Conservation (phyloP, 2,797 vertebrate species). For the Trichosurus vulpecula region DNA sequence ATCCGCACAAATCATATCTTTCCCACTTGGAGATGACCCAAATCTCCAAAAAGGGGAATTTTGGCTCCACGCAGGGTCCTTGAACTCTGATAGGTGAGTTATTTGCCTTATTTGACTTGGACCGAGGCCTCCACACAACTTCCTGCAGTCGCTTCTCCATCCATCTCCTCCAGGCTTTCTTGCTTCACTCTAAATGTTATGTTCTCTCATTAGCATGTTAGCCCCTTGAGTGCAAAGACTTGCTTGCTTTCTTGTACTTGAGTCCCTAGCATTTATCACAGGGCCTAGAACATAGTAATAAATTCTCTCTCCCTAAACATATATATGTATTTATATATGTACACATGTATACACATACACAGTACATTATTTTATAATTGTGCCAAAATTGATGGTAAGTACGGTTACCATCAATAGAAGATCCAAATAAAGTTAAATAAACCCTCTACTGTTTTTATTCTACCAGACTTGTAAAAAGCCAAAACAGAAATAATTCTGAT, state of each 20-base stretch:
- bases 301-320: background rate
- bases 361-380: background rate
- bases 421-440: background rate
- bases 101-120: background rate
- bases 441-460: background rate
- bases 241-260: background rate
- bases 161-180: background rate
- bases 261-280: background rate
- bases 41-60: background rate
- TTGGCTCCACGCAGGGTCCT: background rate
- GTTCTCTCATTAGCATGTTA: background rate
- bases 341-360: background rate
- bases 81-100: background rate
- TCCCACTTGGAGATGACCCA: background rate
- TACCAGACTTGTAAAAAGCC: background rate
- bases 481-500: background rate
- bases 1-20: background rate
- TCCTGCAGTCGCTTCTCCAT: background rate
- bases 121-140: background rate
- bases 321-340: background rate
- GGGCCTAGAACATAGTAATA: background rate
- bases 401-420: background rate
- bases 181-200: background rate
- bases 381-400: background rate
- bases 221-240: background rate